Base-by-base conservation (phyloP, 2,888 invertebrate species). In the Galeopsomyia nigrocyanea region DNA sequence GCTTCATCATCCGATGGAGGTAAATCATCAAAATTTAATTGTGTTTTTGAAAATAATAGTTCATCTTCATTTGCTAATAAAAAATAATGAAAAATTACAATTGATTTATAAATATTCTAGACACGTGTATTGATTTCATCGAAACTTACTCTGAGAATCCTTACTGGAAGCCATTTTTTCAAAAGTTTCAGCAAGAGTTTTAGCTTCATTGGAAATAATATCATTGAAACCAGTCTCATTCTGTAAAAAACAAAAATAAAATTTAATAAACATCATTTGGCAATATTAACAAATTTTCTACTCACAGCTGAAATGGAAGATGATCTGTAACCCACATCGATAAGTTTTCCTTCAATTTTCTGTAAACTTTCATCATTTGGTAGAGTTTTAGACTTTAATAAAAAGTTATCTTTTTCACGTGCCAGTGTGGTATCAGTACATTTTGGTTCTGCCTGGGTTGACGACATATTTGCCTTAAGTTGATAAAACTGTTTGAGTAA, bases 291-390 rank as follows among this genome's bases (percentile, higher is more conserved):
- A 14, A 63, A 47, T 17, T 26, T 51, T 57, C 46, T 66, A 77
- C 82, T 82, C 79, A 84, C 83, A 65, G 68, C 46, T 69, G 81
- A 84, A 49, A 83, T 82, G 57, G 83, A 82, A 75, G 83, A 82
- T 5, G 77, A 77, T 13, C 80, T 81, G 46, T 71, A 71, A 66
- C 77, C 78, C 3, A 78, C 63, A 77, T 82, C 82, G 10, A 82
- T 77, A 39, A 84, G 75, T 71, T 79, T 82, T 49, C 78, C 76
- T 49, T 79, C 73, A 7, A 62, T 49, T 50, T 61, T 53, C 1
- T 55, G 31, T 13, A 46, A 9, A 57, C 39, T 66, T 21, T 53
- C 50, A 67, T 51, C 31, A 53, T 53, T n/a, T 56, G 31, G 21
- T 0, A 6, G 47, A 22, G 16, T 9, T 21, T 22, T 53, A 55